phyloP scores from a whole-genome alignment of 2,888 invertebrate genomes.

The Melieria picta region DNA sequence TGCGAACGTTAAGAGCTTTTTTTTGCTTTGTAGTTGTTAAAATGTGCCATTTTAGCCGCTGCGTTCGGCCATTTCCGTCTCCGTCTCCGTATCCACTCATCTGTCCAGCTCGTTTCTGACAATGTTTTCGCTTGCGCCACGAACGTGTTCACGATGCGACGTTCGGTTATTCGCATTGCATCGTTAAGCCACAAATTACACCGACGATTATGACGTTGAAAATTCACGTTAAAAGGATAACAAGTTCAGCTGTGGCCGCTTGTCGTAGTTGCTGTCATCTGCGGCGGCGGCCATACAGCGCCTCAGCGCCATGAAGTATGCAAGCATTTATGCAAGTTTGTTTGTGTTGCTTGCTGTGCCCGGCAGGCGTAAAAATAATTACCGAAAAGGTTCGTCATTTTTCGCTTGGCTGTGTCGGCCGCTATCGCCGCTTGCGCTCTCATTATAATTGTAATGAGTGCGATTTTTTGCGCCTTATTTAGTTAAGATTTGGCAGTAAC shows the following conservation, averaged over 20 bases:
- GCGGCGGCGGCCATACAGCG: neutral
- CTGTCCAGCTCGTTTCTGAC: no score
- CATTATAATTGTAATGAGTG: no score
- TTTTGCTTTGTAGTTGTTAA: no score
- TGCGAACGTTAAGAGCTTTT: no score
- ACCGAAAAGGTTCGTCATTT: slow-evolving; percentile 22
- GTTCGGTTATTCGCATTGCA: slow-evolving; percentile 40
- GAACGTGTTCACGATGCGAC: neutral
- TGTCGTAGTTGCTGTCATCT: neutral
- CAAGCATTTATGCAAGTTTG: neutral
- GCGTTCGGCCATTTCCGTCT: no score
- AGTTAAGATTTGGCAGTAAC: no score
- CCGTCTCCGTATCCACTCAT: no score
- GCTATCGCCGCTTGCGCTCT: neutral
- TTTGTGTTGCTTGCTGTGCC: slow-evolving; percentile 15
- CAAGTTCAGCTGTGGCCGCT: slow-evolving; percentile 17
- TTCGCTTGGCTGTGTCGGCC: neutral
- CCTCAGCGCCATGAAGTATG: neutral
- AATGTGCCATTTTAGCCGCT: no score
- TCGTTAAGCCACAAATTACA: slow-evolving; percentile 58
- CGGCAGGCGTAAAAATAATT: slow-evolving; percentile 31
- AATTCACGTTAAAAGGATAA: slow-evolving; percentile 33
- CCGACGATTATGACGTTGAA: slow-evolving; percentile 54
- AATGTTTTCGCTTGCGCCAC: no score
- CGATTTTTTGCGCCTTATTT: no score